Base-by-base conservation (phyloP, 2,113 vertebrate species). In the Microtus pennsylvanicus region DNA sequence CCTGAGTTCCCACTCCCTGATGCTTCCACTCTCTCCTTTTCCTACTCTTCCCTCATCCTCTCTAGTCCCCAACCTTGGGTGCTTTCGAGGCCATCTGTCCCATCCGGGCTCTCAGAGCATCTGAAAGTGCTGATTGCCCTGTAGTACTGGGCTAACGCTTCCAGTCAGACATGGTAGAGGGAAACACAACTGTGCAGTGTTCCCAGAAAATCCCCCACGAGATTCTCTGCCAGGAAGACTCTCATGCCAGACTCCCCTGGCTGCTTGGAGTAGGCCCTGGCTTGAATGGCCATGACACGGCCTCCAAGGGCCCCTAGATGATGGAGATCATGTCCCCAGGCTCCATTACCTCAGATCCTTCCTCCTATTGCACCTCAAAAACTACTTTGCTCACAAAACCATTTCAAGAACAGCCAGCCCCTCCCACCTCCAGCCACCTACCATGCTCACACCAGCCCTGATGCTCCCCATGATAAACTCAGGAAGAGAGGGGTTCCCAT, bases 71-170 rank as follows among this genome's bases (percentile, higher is more conserved):
- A 30, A 76, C 74, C 87, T 94, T 91, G 96, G 81, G 72, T 94
- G 87, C 76, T 75, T 91, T 95, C 95, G 61, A 94, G 72, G 63
- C 95, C 91, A 76, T 94, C 93, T 91, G 93, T 70, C 85, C 93
- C 85, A 89, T 92, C 76, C 93, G 88, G 65, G 55, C 61, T 81
- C 94, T 89, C 76, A 91, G 97, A 92, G 80, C 72, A 55, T 30
- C 42, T 11, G 80, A 80, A 63, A 90, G n/a, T 14, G 11, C 87
- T 14, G 10, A 55, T 21, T 45, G 76, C 80, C 87, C 19, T 2
- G 50, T 9, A 42, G 58, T 67, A 21, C 94, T 83, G 80, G 80
- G 33, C 67, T 38, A 30, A 69, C 47, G n/a, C 21, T 42, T n/a
- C 92, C 87, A 70, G 81, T 87, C 91, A 90, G 70, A 86, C 58